Evolutionary conservation across 2,113 vertebrate species (phyloP).

Genomic region (Microtus pennsylvanicus): DNA sequence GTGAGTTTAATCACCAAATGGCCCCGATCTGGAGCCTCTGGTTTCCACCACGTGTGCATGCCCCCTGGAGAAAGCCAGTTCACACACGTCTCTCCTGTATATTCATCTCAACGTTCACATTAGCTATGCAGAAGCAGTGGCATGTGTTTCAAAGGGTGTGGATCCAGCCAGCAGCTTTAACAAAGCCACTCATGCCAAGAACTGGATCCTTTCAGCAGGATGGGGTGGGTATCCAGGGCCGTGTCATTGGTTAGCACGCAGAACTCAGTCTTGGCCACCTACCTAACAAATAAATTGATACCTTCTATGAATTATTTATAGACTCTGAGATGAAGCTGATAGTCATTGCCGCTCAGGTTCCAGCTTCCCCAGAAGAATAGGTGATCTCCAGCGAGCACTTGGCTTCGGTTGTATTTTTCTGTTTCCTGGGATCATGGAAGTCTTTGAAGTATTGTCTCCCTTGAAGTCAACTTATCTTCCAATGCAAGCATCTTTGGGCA

Average conservation of each 20-base stretch:
- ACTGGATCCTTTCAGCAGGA: slow-evolving; percentile 48
- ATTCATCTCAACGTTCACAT: slow-evolving; percentile 44
- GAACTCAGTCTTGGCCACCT: slow-evolving; percentile 60
- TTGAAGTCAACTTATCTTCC: slow-evolving; percentile 44
- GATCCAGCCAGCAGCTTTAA: slow-evolving; percentile 41
- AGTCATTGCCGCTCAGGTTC: slow-evolving; percentile 23
- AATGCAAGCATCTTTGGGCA: slow-evolving; percentile 13
- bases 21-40: background rate
- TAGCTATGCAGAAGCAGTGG: slow-evolving; percentile 68
- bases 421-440: background rate
- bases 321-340: slow-evolving; percentile 44
- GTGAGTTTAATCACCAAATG: slow-evolving; percentile 38
- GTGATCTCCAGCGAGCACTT: background rate
- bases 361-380: slow-evolving; percentile 50
- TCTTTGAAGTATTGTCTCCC: slow-evolving; percentile 53
- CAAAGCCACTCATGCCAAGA: slow-evolving; percentile 61
- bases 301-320: slow-evolving; percentile 73
- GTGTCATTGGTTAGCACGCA: slow-evolving; percentile 62
- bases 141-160: slow-evolving; percentile 75
- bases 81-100: slow-evolving; percentile 59
- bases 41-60: background rate
- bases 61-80: slow-evolving; percentile 50
- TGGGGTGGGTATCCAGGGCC: slow-evolving; percentile 42
- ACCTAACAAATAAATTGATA: slow-evolving; percentile 50
- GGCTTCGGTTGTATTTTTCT: slow-evolving; percentile 42